Conservation (phyloP, 2,797 vertebrate genomes). For the Apodemus agrarius region DNA sequence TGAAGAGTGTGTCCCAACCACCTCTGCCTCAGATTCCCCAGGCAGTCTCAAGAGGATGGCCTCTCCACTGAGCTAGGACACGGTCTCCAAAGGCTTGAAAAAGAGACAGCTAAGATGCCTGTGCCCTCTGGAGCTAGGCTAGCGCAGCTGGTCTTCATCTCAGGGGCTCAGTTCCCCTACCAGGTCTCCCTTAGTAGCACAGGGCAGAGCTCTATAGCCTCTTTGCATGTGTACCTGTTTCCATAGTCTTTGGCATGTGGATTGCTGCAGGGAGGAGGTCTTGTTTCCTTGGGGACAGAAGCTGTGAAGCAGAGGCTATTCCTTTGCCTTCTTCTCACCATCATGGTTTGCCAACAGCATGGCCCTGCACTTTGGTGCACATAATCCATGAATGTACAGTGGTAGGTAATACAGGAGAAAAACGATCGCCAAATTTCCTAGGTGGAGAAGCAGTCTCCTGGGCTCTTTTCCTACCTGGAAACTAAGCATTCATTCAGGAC, state of each 20-base stretch:
- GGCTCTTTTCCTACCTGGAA: constrained; percentile 42
- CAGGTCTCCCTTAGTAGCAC: neutral
- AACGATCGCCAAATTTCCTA: neutral
- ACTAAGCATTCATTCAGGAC: neutral
- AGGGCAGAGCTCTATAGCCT: neutral
- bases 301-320: neutral
- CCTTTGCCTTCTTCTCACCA: neutral
- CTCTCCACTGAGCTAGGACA: constrained; percentile 10
- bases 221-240: neutral
- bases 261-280: neutral
- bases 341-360: neutral
- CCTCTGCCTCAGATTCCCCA: constrained; percentile 44
- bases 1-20: constrained; percentile 74
- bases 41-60: constrained; percentile 66
- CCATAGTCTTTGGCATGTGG: neutral
- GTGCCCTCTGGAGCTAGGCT: neutral
- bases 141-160: neutral
- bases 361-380: neutral
- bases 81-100: neutral
- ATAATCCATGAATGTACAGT: neutral
- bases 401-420: neutral
- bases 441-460: neutral
- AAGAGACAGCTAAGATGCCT: neutral
- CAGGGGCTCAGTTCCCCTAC: neutral
- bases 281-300: neutral